Evolutionary conservation across 2,888 invertebrate species (phyloP), one percentile per base, ranked within the genome.

Genomic region (Erebia aethiops): DNA sequence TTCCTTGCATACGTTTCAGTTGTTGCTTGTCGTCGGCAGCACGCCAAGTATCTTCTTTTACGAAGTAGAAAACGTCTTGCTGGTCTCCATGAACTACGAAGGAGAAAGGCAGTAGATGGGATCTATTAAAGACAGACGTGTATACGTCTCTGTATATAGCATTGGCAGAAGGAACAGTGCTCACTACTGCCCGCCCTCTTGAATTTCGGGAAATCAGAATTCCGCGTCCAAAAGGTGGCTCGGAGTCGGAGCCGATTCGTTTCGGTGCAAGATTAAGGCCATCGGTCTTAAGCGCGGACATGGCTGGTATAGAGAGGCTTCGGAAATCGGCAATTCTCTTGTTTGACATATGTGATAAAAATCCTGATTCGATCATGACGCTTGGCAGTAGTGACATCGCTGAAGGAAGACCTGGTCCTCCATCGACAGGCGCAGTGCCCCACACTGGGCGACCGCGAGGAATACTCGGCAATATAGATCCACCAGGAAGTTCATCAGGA

Each of bases 61-160:
- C 97, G 85, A 98, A 98, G 90, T 97, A 98, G 92, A 98, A 98
- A 13, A 97, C 97, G 84, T 98, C 98, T 85, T 98, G 98, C 82
- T 97, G 97, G 18, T 97, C 97, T 77, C 96, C 97, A 87, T 98
- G 98, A 46, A 98, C 96, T 66, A 98, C 96, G 84, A 97, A 97
- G 13, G 97, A 97, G 88, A 98, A 97, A 52, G 98, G 97, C 79
- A 98, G 91, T 80, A 98, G 94, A 86, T 96, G 96, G 0, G 98
- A 97, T 78, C 98, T 95, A 88, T 98, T 98, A 87, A 98, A 98
- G 7, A 98, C 98, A 0, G 98, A 97, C 3, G 98, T 98, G 85
- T 98, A 98, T 2, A 98, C 98, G 87, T 98, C 98, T 49, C 97
- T 94, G 87, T 98, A 97, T 77, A 98, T 98, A 46, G 97, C 96